Base-by-base conservation (phyloP, 2,888 invertebrate genomes). In the Pimpla rufipes region DNA sequence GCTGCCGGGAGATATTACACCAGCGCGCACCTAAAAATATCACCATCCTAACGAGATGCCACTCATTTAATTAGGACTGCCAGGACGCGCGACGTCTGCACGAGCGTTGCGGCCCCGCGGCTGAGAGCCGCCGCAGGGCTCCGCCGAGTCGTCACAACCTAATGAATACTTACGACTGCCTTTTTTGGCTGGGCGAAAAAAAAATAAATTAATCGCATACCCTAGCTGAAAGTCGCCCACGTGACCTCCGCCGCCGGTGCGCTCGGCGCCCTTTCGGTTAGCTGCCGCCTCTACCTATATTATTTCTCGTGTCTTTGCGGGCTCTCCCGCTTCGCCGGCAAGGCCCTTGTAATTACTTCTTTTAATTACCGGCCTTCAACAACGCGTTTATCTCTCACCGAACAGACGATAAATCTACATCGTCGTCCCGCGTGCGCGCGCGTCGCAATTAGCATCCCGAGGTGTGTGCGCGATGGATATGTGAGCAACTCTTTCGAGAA, bases 81-180 rank as follows among this genome's bases (percentile, higher is more conserved):
- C 47, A 55, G 70, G 57, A 76, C 59, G n/a, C n/a, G n/a, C n/a
- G 47, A 10, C 23, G 59, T 66, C 66, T 66, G 76, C n/a, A n/a
- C n/a, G n/a, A n/a, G n/a, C n/a, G n/a, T n/a, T n/a, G n/a, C n/a
- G n/a, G n/a, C n/a, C n/a, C 47, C 47, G 55, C 47, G 29, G 42
- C 47, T 18, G 13, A 23, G 47, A n/a, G n/a, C n/a, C n/a, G n/a
- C 50, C 50, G 18, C 62, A 18, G n/a, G 29, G 57, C 52, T n/a
- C n/a, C n/a, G n/a, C 67, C 40, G 50, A 55, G 45, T 29, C 73
- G 50, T 78, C 67, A 77, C 78, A 75, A 68, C 23, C 78, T 79
- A 82, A 82, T 79, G 82, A 82, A 82, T 82, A 82, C 82, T 82
- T 82, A 82, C 74, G 78, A 74, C 74, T 11, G 59, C 62, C 37